phyloP scores from a whole-genome alignment of 2,113 vertebrate species.

The Plectropomus leopardus region DNA sequence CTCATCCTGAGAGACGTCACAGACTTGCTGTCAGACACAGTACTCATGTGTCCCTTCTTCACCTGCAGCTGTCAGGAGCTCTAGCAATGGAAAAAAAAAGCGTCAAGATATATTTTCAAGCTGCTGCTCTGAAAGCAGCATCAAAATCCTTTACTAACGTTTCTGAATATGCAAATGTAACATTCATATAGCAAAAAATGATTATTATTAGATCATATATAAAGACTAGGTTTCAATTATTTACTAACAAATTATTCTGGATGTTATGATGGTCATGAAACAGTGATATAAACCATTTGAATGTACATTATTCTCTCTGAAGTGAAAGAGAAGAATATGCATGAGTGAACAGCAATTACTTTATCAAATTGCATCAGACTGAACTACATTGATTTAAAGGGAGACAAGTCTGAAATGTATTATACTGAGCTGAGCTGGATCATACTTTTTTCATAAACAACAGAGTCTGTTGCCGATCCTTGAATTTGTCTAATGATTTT shows the following conservation, averaged over 20 bases:
- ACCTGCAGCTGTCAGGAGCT: slow-evolving; percentile 50
- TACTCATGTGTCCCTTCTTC: slow-evolving; percentile 30
- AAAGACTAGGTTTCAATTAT: not conserved
- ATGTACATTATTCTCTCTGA: too few relatives aligned
- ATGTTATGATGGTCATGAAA: too few relatives aligned
- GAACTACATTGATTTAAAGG: not conserved
- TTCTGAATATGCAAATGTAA: slow-evolving; percentile 13
- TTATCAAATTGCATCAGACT: not conserved
- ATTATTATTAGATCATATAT: too few relatives aligned
- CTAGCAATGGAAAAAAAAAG: slow-evolving; percentile 6
- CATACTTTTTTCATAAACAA: too few relatives aligned
- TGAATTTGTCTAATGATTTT: too few relatives aligned
- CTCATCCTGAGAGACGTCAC: slow-evolving; percentile 51
- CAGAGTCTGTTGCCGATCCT: too few relatives aligned
- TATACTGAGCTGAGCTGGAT: not conserved
- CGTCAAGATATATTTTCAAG: slow-evolving; percentile 13
- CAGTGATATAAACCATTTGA: too few relatives aligned
- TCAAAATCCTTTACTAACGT: slow-evolving; percentile 18
- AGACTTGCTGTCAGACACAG: slow-evolving; percentile 37
- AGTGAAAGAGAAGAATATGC: too few relatives aligned
- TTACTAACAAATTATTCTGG: not conserved
- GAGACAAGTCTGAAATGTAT: too few relatives aligned
- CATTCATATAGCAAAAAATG: not conserved
- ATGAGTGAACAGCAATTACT: not conserved
- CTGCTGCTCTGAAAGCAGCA: slow-evolving; percentile 24